Base-by-base conservation (phyloP, 2,797 vertebrate genomes). In the Mormyrops attenuatus region DNA sequence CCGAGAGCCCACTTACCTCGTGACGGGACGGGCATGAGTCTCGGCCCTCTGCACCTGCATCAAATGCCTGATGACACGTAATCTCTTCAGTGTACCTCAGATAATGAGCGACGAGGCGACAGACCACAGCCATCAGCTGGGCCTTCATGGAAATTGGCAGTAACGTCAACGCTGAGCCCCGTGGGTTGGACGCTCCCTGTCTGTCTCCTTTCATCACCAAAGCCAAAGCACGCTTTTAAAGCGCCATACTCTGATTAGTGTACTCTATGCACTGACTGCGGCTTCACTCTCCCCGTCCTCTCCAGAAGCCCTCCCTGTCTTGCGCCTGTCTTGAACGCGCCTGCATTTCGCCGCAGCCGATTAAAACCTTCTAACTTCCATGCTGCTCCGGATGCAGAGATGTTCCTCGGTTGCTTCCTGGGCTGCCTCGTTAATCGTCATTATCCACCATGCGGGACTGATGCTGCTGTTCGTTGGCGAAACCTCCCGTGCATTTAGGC, bases 31-130 rank as follows among this genome's bases (percentile, higher is more conserved):
- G 85, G 13, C 50, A 2, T 20, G 52, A 44, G 87, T 34, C 15
- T 60, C 82, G 90, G 55, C 20, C 50, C 63, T 2, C 1, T 4
- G 34, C 1, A 80, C 91, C 89, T 89, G 87, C 88, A 50, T 26
- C 49, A 77, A 20, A 90, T 26, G 85, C 60, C 80, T 86, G 52
- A 84, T 50, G 87, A 22, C 66, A 2, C 7, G 34, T 84, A 63
- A 41, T 88, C 87, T 84, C 52, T 41, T 69, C 55, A 60, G 38
- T 8, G 52, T 52, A 30, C 34, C 69, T 90, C 86, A 7, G 44
- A 49, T 88, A 69, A 88, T 63, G 87, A 88, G 73, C 22, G 22
- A 20, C 86, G n/a, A 26, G 85, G 20, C 34, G 3, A 1, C 60
- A 60, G 66, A 63, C 3, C n/a, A 52, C 13, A 50, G 50, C 63